Evolutionary conservation across 2,797 vertebrate species (phyloP).

Genomic region (Sebastes dallii): DNA sequence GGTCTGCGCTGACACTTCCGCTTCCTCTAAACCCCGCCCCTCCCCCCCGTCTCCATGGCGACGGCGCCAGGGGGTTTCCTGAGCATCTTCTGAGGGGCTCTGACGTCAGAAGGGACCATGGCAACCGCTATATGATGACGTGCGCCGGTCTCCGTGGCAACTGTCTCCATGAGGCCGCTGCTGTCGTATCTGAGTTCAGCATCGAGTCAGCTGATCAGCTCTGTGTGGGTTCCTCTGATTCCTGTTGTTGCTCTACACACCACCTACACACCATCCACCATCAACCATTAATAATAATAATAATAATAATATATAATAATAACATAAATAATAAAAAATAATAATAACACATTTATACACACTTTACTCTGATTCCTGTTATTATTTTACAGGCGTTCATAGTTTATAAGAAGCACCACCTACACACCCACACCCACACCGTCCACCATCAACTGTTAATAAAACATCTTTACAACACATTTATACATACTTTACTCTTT

Average conservation of each 20-base stretch:
- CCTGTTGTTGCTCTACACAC: no score
- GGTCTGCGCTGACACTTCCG: slow-evolving; percentile 88
- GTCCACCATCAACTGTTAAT: neutral
- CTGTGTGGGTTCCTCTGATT: slow-evolving; percentile 47
- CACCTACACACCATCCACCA: no score
- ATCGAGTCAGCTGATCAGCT: slow-evolving; percentile 59
- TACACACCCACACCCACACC: slow-evolving; percentile 8
- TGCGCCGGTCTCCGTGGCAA: slow-evolving; percentile 78
- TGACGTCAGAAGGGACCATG: slow-evolving; percentile 83
- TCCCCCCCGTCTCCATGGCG: slow-evolving; percentile 79
- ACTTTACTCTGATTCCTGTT: no score
- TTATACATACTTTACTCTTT: neutral
- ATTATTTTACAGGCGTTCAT: neutral
- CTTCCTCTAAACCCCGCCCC: slow-evolving; percentile 86
- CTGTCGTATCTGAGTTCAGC: slow-evolving; percentile 57
- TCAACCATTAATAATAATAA: no score
- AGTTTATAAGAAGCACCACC: neutral
- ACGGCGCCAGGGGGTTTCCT: slow-evolving; percentile 81
- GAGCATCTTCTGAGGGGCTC: slow-evolving; percentile 78
- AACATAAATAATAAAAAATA: no score
- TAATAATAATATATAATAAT: no score
- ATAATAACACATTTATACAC: no score
- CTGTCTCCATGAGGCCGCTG: slow-evolving; percentile 78
- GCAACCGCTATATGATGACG: slow-evolving; percentile 83
- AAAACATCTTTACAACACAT: no score